Base-by-base conservation (phyloP, 1,140 invertebrate species). In the Orius laevigatus region DNA sequence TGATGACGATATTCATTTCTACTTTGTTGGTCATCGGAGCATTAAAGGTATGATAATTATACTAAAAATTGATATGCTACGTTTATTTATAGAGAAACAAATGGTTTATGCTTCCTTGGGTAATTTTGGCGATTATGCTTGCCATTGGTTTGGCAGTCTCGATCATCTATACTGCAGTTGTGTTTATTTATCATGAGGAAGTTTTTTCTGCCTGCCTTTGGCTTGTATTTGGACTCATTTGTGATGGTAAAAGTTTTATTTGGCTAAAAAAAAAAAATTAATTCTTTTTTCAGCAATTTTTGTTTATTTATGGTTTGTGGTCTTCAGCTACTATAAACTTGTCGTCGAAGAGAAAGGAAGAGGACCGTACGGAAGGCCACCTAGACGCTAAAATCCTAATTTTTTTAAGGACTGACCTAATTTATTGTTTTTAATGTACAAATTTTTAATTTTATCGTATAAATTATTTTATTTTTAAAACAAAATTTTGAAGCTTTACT, bases 51-150 rank as follows among this genome's bases (percentile, higher is more conserved):
- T 62, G 60, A 57, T 31, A 5, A 5, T 40, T 40, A 15, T 14
- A 14, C 6, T 8, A 40, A 40, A 40, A 40, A 10, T n/a, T n/a
- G n/a, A n/a, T n/a, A n/a, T n/a, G n/a, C n/a, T n/a, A n/a, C n/a
- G n/a, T 38, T 42, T 50, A 32, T 47, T 54, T 52, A 11, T 63
- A 86, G 82, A 70, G 74, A 59, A 81, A 82, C 55, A 79, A 78
- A 51, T 82, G 76, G 62, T 62, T 84, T 53, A 84, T 86, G 81
- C 66, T 84, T 15, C 83, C 83, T 20, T 87, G 80, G 79, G 79
- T 87, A 11, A 71, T 82, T 18, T 63, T 85, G 16, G 81, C 79
- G 0, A 73, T 84, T 31, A 79, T 85, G 69, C 65, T 85, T 25
- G 76, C 76, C 0, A 69, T 85, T 48, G 79, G 76, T 5, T 59